Conservation (phyloP, 2,113 vertebrate species). For the Uria lomvia region DNA sequence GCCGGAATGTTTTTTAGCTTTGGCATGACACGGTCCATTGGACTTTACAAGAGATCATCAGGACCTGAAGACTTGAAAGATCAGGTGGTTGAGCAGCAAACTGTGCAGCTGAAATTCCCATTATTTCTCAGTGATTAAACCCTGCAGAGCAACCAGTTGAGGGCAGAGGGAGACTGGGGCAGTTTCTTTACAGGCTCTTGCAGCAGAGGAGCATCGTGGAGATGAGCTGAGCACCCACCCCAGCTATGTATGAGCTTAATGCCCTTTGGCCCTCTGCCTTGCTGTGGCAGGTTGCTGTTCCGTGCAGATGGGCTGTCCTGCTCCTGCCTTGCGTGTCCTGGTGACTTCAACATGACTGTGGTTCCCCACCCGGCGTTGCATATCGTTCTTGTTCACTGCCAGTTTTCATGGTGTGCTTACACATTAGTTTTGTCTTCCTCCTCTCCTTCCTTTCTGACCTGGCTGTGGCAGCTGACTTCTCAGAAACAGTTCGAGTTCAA, state of each 20-base stretch:
- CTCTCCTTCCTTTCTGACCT: not conserved
- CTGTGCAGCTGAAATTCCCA: not conserved
- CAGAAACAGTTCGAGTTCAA: not conserved
- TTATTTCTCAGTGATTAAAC: not conserved
- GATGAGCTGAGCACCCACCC: not conserved
- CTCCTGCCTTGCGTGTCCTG: not conserved
- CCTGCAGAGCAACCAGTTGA: not conserved
- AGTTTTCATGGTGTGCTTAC: not conserved
- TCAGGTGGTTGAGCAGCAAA: not conserved
- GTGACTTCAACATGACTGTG: rapidly evolving
- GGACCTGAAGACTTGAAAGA: not conserved
- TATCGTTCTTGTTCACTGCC: not conserved
- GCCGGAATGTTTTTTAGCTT: not conserved
- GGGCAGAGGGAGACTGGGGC: not conserved
- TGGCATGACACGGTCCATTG: not conserved
- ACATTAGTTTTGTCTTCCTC: not conserved
- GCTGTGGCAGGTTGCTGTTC: not conserved
- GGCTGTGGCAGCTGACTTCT: not conserved
- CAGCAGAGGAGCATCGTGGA: not conserved
- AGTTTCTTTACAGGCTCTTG: not conserved
- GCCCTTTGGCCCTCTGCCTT: not conserved
- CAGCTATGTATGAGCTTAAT: not conserved
- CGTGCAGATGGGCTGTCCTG: not conserved
- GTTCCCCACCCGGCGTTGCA: not conserved
- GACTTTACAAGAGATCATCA: not conserved